Conservation (phyloP, 2,888 invertebrate species). For the Lomographa bimaculata region DNA sequence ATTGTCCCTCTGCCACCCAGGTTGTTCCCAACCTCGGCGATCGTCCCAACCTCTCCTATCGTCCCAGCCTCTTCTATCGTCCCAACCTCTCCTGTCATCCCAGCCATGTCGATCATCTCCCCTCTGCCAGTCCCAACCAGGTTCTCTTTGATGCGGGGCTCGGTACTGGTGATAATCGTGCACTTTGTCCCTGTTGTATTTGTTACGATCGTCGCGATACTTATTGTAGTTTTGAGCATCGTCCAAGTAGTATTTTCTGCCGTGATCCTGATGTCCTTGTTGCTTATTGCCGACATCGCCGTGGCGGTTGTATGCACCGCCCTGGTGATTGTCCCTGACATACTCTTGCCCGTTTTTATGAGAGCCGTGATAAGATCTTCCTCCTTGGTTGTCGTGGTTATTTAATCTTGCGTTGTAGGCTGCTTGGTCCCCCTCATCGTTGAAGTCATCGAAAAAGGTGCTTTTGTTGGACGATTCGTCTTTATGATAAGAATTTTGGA, state of each 20-base stretch:
- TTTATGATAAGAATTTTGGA: slow-evolving; percentile 87
- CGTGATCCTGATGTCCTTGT: slow-evolving; percentile 66
- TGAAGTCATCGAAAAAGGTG: slow-evolving; percentile 86
- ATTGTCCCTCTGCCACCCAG: slow-evolving; percentile 46
- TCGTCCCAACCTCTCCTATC: slow-evolving; percentile 39
- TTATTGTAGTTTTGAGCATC: slow-evolving; percentile 69
- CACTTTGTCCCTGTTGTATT: slow-evolving; percentile 61
- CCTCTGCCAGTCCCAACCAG: slow-evolving; percentile 62
- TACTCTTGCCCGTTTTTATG: slow-evolving; percentile 73
- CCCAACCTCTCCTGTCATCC: slow-evolving; percentile 53
- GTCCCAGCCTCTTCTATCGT: slow-evolving; percentile 35
- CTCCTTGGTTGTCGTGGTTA: slow-evolving; percentile 68
- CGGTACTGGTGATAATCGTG: slow-evolving; percentile 60
- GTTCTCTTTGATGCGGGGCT: slow-evolving; percentile 53
- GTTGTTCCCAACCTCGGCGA: slow-evolving; percentile 49
- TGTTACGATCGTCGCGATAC: slow-evolving; percentile 65
- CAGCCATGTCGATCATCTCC: slow-evolving; percentile 58
- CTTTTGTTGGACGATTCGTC: slow-evolving; percentile 88
- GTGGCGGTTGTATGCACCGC: slow-evolving; percentile 64
- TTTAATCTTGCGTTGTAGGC: slow-evolving; percentile 69
- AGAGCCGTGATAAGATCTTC: slow-evolving; percentile 66
- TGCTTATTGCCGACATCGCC: slow-evolving; percentile 70
- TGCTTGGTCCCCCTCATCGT: slow-evolving; percentile 75
- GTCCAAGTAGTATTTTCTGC: slow-evolving; percentile 73
- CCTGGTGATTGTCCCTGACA: slow-evolving; percentile 62